Evolutionary conservation across 2,797 vertebrate species (phyloP), one percentile per base, ranked within the genome.

Genomic region (Halcyon smyrnensis): DNA sequence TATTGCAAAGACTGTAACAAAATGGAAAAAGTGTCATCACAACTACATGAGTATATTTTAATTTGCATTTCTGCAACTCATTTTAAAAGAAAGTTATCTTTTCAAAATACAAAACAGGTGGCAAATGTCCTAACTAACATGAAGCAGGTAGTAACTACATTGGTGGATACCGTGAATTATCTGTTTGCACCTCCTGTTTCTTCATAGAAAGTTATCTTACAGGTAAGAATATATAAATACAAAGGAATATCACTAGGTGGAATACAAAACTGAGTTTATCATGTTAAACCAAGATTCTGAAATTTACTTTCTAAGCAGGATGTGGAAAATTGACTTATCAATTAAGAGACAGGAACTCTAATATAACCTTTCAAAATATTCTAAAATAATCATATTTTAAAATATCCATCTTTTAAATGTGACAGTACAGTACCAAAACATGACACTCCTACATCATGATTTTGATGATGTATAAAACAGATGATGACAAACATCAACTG

Each of bases 1-100:
- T 96, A 96, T 96, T 96, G 95, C 41, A 0, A 93, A 92, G 89
- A 81, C 67, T 86, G 82, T 91, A 94, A 94, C 87, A 97, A 97
- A 97, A 90, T 91, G 73, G 77, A 56, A 92, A 73, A 89, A 91
- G 87, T 97, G 96, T 95, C 89, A 96, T 95, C 96, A 91, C 89
- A 95, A 96, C 87, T 93, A 91, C 69, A 57, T 81, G 85, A 78
- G 80, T 95, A 89, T 90, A 91, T 59, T 91, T 83, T 75, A 81
- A 95, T 96, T 95, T 96, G 74, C 91, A 95, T 91, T 95, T 96
- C 59, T 93, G 67, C 80, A 88, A 88, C 84, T 84, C 23, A 56
- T 91, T 95, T 95, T 45, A 78, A 86, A 93, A 90, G 43, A 89
- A 96, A 95, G 87, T 87, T 93, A 60, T 93, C 76, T 76, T 91